Evolutionary conservation across 1,140 invertebrate species (phyloP), one percentile per base, ranked within the genome.

Genomic region (Neocloeon triangulifer): DNA sequence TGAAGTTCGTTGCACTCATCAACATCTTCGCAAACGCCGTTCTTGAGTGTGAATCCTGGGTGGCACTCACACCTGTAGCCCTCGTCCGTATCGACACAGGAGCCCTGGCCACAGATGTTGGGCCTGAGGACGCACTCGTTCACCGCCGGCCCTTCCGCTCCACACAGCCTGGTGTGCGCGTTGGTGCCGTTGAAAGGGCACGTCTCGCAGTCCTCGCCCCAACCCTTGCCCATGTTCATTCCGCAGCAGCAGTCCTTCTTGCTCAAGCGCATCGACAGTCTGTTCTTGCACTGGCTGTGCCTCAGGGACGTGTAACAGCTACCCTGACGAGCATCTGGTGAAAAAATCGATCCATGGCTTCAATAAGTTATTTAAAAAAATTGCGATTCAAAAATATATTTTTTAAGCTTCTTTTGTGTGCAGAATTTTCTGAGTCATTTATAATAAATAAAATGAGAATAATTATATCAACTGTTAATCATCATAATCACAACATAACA

Each of bases 231-330:
- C 69, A 85, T 84, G 43, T 84, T 84, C 45, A 75, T 69, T 2
- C 75, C 75, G 51, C 82, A 88, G 47, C 82, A 89, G 44, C 82
- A 88, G 49, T 86, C 81, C 36, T 72, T 64, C 47, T 80, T 75
- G 1, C 79, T 81, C 14, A 84, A 51, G 34, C 66, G 53, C 43
- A 77, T 64, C 0, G 64, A 49, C 33, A 85, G 48, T 25, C 62
- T 58, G 43, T 74, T 69, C 15, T 60, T 55, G 47, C 79, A 85
- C 33, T 69, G 62, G 5, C 69, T 70, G 13, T 61, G 50, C 22
- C 61, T 60, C 17, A 80, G 51, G 36, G 68, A 61, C 6, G 73
- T 71, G 47, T 66, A 88, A 49, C 82, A 88, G 34, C 64, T 63
- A n/a, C 76, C 75, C 51, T 80, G 74, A 35, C 76, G 55, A 6